Evolutionary conservation across 2,113 vertebrate genomes (phyloP).

Genomic region (Gadus chalcogrammus): DNA sequence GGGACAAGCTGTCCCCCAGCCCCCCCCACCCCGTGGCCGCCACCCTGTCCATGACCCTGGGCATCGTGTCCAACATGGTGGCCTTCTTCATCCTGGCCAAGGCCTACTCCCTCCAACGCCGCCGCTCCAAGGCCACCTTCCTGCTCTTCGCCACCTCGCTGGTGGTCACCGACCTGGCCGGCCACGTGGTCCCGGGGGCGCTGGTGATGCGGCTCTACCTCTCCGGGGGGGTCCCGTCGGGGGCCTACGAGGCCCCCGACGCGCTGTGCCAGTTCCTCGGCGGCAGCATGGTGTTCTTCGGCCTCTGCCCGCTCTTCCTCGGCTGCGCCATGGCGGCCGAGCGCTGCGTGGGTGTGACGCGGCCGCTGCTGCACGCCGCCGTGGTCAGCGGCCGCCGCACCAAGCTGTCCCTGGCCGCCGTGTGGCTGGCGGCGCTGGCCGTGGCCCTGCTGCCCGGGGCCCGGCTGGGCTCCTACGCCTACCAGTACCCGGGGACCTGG

Average conservation of each 20-base stretch:
- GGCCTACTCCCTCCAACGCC: conserved; percentile 72
- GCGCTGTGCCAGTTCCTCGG: conserved; percentile 82
- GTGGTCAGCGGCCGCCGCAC: conserved; percentile 76
- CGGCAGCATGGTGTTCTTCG: conserved; percentile 88
- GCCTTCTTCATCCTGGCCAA: conserved; percentile 81
- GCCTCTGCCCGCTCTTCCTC: conserved; percentile 84
- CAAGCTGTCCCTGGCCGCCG: conserved; percentile 66
- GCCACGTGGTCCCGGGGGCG: conserved; percentile 82
- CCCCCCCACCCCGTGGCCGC: conserved; percentile 58
- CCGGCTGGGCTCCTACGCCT: conserved; percentile 76
- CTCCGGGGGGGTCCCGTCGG: conserved; percentile 32
- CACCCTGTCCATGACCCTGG: conserved; percentile 81
- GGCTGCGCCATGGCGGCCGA: conserved; percentile 87
- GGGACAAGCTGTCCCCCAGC: conserved; percentile 29
- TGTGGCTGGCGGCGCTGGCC: conserved; percentile 74
- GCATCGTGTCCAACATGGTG: conserved; percentile 81
- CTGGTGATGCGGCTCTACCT: conserved; percentile 81
- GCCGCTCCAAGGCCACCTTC: conserved; percentile 83
- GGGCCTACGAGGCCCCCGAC: conserved; percentile 56
- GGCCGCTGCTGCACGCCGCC: conserved; percentile 78
- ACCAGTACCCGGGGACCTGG: conserved; percentile 83
- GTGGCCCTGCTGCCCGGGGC: conserved; percentile 80
- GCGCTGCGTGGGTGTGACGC: conserved; percentile 84
- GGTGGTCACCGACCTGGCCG: conserved; percentile 80
- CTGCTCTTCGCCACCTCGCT: conserved; percentile 82